Evolutionary conservation across 2,888 invertebrate genomes (phyloP), one percentile per base, ranked within the genome.

Genomic region (Hirtodrosophila trivittata): DNA sequence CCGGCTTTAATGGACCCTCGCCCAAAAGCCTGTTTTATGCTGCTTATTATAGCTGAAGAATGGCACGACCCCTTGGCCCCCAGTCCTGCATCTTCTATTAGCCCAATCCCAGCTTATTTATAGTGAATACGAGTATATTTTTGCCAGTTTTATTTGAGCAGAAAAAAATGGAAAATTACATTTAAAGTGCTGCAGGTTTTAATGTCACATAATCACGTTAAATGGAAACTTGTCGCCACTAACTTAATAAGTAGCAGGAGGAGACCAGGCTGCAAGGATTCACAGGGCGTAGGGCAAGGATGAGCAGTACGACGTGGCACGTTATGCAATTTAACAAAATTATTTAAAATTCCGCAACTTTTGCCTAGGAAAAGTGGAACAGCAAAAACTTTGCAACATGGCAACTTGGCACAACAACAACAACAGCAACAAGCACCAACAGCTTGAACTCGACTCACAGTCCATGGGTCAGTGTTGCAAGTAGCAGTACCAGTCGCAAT

Each of bases 281-380:
- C 5, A 28, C 7, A n/a, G 28, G 9, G 9, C 3, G 28, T 9
- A n/a, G 28, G 30, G 33, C 7, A 3, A 52, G 45, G 54, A 39
- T 38, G 47, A 52, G 39, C 63, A 18, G 60, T 56, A 49, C 70
- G 55, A 63, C 75, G 59, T 62, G 66, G 60, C 85, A 77, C 77
- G 77, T 85, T 86, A 81, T 81, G 72, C 77, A 82, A 85, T 82
- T 86, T 81, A 77, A 82, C 64, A 74, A 64, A 82, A 81, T 82
- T 86, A 86, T 81, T 81, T 81, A 84, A 81, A 81, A 81, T 77
- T 77, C 75, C 47, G 50, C 49, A 86, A 86, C 81, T 86, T 80
- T 64, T 50, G 56, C 50, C 39, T 18, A 3, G 49, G 54, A 55
- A 66, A 76, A 66, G 30, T 71, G 63, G 71, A 58, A 28, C 62